Percentiles rank a stretch among this genome's conserved stretches.
Evolutionary conservation across 2,888 invertebrate species (phyloP).

Genomic region (Rhynchonema sp.): DNA sequence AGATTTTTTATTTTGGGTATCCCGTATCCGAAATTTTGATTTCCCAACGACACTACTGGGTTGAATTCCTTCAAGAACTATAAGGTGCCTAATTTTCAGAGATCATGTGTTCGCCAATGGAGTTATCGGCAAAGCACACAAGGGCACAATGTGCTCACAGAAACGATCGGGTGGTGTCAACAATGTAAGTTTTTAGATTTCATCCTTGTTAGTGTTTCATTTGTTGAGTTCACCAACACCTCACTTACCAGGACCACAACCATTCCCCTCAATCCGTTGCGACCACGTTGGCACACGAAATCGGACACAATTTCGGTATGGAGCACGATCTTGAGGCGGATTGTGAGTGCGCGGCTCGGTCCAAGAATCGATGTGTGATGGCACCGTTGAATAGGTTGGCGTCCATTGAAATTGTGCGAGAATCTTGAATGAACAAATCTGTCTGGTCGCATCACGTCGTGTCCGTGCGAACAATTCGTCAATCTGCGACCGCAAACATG

Average conservation of each 20-base stretch:
- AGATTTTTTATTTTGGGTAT: too few relatives aligned
- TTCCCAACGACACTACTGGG: too few relatives aligned
- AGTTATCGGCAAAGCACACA: constrained; percentile 85
- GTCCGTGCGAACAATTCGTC: too few relatives aligned
- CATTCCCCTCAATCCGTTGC: constrained; percentile 66
- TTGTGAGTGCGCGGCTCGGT: constrained; percentile 72
- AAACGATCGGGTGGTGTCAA: constrained; percentile 90
- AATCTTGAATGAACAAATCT: too few relatives aligned
- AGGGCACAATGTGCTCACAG: constrained; percentile 72
- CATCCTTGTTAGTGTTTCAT: neutral
- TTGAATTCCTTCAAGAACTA: too few relatives aligned
- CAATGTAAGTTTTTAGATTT: constrained; percentile 35
- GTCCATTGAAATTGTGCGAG: too few relatives aligned
- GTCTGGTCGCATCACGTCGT: too few relatives aligned
- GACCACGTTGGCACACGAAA: constrained; percentile 89
- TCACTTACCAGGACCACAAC: constrained; percentile 49
- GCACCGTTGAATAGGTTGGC: constrained; percentile 59
- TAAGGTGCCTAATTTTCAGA: too few relatives aligned
- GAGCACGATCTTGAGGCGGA: constrained; percentile 66
- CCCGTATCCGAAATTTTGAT: too few relatives aligned
- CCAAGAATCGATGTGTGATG: constrained; percentile 66
- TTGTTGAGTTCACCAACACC: neutral
- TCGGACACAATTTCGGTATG: constrained; percentile 98
- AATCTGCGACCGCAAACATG: too few relatives aligned
- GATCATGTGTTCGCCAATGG: constrained; percentile 53